Percentiles rank a stretch among this genome's conserved stretches.
These are phyloP conservation scores for Tolmerus cingulatus DNA, from an alignment of 2,888 invertebrate species.

Conservation along the genomic window DNA sequence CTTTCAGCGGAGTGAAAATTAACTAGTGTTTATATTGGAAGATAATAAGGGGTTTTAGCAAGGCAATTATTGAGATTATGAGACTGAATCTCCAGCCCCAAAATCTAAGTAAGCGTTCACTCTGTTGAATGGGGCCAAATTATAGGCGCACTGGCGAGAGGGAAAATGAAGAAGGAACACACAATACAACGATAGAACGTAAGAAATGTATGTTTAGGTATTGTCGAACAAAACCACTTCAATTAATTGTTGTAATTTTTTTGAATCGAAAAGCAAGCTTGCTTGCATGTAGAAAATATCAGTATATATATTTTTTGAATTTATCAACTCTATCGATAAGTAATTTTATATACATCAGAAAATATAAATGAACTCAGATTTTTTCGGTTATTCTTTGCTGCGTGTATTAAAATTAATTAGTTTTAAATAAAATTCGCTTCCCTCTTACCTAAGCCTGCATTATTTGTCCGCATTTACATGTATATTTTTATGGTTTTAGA, in stretches of 20 bases:
- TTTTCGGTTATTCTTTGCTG: background rate
- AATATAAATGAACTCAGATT: no score
- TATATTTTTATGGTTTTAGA: background rate
- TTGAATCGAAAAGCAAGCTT: background rate
- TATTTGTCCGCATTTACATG: background rate
- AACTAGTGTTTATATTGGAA: background rate
- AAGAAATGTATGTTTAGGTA: no score
- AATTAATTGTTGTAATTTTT: background rate
- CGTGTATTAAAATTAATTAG: background rate
- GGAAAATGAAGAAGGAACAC: background rate
- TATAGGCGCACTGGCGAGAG: background rate
- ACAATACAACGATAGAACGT: background rate
- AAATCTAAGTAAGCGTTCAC: background rate
- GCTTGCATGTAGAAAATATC: no score
- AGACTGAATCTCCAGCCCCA: background rate
- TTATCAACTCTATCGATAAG: no score
- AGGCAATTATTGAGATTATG: background rate
- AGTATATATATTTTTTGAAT: no score
- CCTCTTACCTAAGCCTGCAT: background rate
- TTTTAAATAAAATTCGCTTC: background rate
- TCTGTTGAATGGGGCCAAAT: background rate
- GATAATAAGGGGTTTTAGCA: background rate
- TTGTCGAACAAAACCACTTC: no score
- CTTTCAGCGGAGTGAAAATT: background rate
- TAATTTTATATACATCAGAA: no score